Conservation (phyloP, 1,140 invertebrate species). For the Heliconius nattereri region DNA sequence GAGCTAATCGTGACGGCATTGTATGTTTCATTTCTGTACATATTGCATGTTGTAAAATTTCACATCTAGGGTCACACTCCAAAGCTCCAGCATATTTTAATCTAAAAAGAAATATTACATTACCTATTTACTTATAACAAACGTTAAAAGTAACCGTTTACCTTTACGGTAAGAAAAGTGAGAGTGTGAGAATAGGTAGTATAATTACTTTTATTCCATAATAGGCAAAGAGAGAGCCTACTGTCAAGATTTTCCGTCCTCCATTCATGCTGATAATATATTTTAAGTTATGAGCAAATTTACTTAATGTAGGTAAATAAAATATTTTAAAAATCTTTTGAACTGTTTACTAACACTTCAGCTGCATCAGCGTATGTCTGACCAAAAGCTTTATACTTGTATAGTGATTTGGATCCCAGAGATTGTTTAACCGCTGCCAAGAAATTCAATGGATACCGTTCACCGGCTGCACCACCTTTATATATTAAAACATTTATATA, state of each 20-base stretch:
- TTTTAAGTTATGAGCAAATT: too few relatives aligned
- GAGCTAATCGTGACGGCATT: constrained; percentile 50
- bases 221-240: too few relatives aligned
- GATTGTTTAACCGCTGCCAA: constrained; percentile 56
- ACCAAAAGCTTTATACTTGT: constrained; percentile 60
- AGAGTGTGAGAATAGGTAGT: too few relatives aligned
- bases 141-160: too few relatives aligned
- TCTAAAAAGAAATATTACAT: constrained; percentile 25
- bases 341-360: constrained; percentile 48
- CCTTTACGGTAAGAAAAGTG: too few relatives aligned
- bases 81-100: constrained; percentile 49
- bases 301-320: too few relatives aligned
- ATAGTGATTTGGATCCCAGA: constrained; percentile 53
- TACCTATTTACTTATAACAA: too few relatives aligned
- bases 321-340: not conserved
- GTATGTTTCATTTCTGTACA: constrained; percentile 49
- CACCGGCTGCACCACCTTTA: constrained; percentile 63
- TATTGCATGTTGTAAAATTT: constrained; percentile 56
- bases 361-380: constrained; percentile 62
- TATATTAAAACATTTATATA: not conserved
- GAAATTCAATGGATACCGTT: constrained; percentile 58
- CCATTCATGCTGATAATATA: too few relatives aligned
- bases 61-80: constrained; percentile 48
- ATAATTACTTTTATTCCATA: too few relatives aligned
- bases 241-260: too few relatives aligned